Percentiles rank a stretch among this genome's conserved stretches.
Evolutionary conservation across 2,113 vertebrate genomes (phyloP).

Genomic region (Pelusios castaneus): DNA sequence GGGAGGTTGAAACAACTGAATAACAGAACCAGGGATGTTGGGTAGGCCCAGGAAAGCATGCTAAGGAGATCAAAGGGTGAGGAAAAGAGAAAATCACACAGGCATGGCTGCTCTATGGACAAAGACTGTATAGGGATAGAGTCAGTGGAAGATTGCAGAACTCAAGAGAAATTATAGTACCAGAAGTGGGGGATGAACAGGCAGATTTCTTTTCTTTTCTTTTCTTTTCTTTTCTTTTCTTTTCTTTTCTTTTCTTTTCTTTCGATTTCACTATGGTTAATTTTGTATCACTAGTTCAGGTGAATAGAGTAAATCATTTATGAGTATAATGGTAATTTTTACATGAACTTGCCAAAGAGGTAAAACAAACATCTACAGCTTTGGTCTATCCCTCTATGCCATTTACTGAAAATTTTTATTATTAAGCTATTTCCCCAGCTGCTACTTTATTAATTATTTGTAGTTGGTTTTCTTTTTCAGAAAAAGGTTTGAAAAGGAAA

Average conservation of each 20-base stretch:
- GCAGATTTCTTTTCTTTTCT: too few species aligned
- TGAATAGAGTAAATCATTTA: slow-evolving; percentile 17
- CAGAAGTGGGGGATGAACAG: background rate
- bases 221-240: too few species aligned
- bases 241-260: background rate
- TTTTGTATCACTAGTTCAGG: background rate
- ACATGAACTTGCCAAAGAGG: background rate
- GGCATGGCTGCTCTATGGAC: background rate
- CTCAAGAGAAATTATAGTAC: background rate
- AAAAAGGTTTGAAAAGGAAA: background rate
- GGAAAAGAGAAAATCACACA: background rate
- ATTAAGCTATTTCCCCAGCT: background rate
- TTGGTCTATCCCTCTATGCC: background rate
- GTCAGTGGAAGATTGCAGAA: background rate
- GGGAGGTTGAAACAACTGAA: background rate
- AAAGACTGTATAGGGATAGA: background rate
- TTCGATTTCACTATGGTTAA: background rate
- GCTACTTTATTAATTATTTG: background rate
- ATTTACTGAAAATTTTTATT: background rate
- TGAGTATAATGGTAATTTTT: background rate
- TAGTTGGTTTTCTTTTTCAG: background rate
- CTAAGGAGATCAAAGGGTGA: background rate
- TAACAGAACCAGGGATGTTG: background rate
- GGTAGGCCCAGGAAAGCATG: background rate
- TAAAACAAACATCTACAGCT: background rate